Evolutionary conservation across 2,888 invertebrate species (phyloP).

Genomic region (Morpho deidamia): DNA sequence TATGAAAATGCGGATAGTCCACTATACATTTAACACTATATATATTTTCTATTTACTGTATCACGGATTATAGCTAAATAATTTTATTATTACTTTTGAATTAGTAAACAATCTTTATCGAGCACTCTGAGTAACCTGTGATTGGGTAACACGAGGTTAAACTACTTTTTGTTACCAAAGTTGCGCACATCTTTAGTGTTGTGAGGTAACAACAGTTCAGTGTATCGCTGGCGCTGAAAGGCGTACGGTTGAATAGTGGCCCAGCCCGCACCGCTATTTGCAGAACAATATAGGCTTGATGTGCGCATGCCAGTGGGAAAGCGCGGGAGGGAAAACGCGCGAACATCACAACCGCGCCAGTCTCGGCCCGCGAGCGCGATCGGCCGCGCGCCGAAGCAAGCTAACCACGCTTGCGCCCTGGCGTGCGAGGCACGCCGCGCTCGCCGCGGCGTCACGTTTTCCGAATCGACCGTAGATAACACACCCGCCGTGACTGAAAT

Average conservation of each 20-base stretch:
- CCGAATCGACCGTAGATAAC: constrained; percentile 69
- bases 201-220: constrained; percentile 43
- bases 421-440: constrained; percentile 69
- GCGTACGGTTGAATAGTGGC: constrained; percentile 54
- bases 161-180: constrained; percentile 14
- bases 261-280: constrained; percentile 70
- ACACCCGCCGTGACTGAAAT: constrained; percentile 65
- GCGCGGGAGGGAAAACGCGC: constrained; percentile 66
- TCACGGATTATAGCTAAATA: too few species aligned
- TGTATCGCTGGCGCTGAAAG: constrained; percentile 44
- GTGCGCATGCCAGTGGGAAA: constrained; percentile 65
- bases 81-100: too few species aligned
- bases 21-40: too few species aligned
- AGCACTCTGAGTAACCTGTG: constrained; percentile 1
- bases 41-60: too few species aligned
- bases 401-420: constrained; percentile 65
- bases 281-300: constrained; percentile 74
- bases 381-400: constrained; percentile 67
- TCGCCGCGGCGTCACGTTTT: constrained; percentile 72
- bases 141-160: constrained; percentile 15
- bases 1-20: too few species aligned
- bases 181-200: constrained; percentile 35
- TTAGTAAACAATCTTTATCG: neutral
- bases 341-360: constrained; percentile 51
- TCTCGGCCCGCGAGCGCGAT: constrained; percentile 67